Evolutionary conservation across 2,113 vertebrate species (phyloP), one percentile per base, ranked within the genome.

Genomic region (Xiphophorus hellerii): DNA sequence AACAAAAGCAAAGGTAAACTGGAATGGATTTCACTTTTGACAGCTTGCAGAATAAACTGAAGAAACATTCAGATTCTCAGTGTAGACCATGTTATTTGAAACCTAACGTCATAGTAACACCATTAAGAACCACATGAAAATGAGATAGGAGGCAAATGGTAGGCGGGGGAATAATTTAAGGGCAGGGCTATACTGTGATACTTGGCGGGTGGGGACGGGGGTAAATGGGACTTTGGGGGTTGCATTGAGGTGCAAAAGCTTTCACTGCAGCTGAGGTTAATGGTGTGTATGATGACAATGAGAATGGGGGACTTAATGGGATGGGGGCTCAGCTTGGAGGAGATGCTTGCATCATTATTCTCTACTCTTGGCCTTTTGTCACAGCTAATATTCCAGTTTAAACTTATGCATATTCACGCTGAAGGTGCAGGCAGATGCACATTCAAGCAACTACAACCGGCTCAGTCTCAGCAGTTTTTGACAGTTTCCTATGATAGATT

Each of bases 401-500:
- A 80, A 83, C 77, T 77, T 74, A 66, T 62, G 62, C 62, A 69
- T 42, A 71, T 72, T 72, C 68, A 71, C 71, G 4, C 66, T 65
- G 27, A 77, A 48, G 44, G 74, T 15, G 28, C 60, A 74, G 66
- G 28, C 60, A 74, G 66, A 74, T 27, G 69, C 62, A 51, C 74
- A n/a, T 80, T 73, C 33, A 80, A 70, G 85, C 83, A 75, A 62
- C 74, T 29, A 75, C 37, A 69, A 84, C 73, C 51, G 81, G 71
- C 76, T 62, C 65, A 81, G 66, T 81, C 73, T 65, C 66, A 81
- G 83, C 77, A 76, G 80, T 71, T 83, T 73, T 17, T 84, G 76
- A 62, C 69, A 82, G 62, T 69, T 77, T 80, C 60, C 79, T 76
- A 76, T 92, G 79, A 90, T 90, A 81, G 89, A 90, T 88, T 80